These are phyloP conservation scores for Aporrectodea caliginosa DNA, from an alignment of 1,140 invertebrate species.

Conservation along the genomic window DNA sequence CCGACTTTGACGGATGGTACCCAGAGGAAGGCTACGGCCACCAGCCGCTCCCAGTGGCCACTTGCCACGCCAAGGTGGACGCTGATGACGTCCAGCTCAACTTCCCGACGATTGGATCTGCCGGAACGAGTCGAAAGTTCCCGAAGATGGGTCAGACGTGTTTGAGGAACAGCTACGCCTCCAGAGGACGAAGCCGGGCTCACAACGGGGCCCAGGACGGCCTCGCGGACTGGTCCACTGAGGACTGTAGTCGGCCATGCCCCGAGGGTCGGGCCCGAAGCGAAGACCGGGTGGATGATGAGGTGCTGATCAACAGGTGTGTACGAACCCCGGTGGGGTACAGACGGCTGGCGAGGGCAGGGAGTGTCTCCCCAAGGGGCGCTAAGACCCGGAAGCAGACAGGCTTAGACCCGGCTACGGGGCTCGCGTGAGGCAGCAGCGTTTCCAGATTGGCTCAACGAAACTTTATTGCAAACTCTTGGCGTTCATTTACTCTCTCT, in stretches of 20 bases:
- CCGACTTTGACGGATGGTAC: neutral
- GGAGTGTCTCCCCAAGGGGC: neutral
- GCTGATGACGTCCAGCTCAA: neutral
- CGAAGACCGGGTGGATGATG: neutral
- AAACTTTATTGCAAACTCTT: no score
- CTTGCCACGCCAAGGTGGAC: no score
- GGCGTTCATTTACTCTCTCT: no score
- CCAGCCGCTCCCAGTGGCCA: neutral
- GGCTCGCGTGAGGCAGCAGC: no score
- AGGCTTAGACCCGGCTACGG: no score
- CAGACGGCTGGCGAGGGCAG: neutral
- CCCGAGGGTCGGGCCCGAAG: neutral
- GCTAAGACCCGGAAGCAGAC: no score
- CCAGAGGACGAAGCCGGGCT: neutral
- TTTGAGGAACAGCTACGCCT: neutral
- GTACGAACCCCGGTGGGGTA: neutral
- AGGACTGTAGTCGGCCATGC: neutral
- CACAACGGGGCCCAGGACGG: neutral
- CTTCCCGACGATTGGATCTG: neutral
- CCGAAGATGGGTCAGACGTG: conserved; percentile 1
- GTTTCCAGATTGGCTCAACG: no score
- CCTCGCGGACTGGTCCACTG: neutral
- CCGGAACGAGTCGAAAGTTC: neutral
- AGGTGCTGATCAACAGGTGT: neutral
- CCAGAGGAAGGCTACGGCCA: neutral